Evolutionary conservation across 1,140 invertebrate genomes (phyloP).

Genomic region (Papilio polyxenes): DNA sequence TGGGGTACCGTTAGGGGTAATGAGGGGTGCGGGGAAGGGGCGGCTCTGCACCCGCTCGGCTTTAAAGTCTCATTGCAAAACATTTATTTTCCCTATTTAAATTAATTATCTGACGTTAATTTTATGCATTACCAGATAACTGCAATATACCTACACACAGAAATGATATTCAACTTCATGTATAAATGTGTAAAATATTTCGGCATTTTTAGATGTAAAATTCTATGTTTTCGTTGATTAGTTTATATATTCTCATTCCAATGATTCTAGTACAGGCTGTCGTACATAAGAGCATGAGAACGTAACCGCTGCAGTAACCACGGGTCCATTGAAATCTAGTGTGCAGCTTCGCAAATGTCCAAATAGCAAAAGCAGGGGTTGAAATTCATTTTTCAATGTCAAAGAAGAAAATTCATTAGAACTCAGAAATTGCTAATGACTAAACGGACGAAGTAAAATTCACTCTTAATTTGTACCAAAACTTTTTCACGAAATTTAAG

Average conservation of each 20-base stretch:
- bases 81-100: conserved; percentile 49
- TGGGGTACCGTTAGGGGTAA: conserved; percentile 77
- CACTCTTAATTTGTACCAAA: conserved; percentile 79
- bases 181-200: neutral
- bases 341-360: conserved; percentile 64
- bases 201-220: neutral
- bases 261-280: neutral
- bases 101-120: conserved; percentile 1
- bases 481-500: conserved; percentile 77
- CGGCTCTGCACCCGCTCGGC: conserved; percentile 44
- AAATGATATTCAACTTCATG: neutral
- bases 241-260: neutral
- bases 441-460: conserved; percentile 80
- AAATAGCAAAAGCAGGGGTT: conserved; percentile 68
- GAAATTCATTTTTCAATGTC: conserved; percentile 80
- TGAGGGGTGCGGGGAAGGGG: conserved; percentile 65
- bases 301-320: conserved; percentile 51
- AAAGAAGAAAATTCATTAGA: conserved; percentile 80
- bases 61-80: conserved; percentile 55
- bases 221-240: neutral
- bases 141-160: neutral
- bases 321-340: conserved; percentile 61
- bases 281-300: conserved; percentile 21
- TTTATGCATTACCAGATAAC: neutral
- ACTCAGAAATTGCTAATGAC: conserved; percentile 80